These are phyloP conservation scores for Netelia inedita DNA, from an alignment of 2,888 invertebrate species.

Conservation along the genomic window DNA sequence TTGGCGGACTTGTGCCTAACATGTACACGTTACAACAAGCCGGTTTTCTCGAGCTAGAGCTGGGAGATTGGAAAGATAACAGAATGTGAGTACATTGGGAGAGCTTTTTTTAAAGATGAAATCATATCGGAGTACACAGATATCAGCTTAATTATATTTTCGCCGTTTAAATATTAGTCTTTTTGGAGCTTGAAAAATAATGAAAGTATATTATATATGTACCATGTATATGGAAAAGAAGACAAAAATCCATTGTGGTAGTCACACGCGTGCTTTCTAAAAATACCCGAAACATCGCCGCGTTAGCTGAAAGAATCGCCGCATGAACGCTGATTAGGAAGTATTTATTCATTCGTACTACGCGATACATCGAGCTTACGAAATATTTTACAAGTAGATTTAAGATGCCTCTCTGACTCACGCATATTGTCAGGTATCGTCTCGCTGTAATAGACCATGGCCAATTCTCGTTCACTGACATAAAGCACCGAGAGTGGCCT, in stretches of 20 bases:
- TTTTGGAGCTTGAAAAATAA: neutral
- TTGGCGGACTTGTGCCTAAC: conserved; percentile 91
- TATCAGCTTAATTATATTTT: neutral
- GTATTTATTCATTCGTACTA: conserved; percentile 28
- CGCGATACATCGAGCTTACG: conserved; percentile 36
- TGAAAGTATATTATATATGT: neutral
- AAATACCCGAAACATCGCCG: conserved; percentile 2
- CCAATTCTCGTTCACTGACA: conserved; percentile 93
- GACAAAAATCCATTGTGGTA: conserved; percentile 23
- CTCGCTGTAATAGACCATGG: conserved; percentile 96
- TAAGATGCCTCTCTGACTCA: conserved; percentile 66
- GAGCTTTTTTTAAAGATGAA: neutral
- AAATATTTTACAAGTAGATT: conserved; percentile 50
- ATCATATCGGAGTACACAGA: neutral
- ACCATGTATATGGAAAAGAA: neutral
- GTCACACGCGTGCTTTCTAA: conserved; percentile 48
- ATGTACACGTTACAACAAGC: conserved; percentile 95
- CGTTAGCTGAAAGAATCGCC: conserved; percentile 18
- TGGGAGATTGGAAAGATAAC: conserved; percentile 97
- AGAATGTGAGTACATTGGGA: conserved; percentile 88
- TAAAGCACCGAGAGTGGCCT: conserved; percentile 92
- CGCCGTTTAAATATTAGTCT: neutral
- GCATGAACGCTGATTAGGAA: conserved; percentile 45
- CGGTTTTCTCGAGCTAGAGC: conserved; percentile 94
- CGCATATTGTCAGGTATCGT: conserved; percentile 88